These are phyloP conservation scores for Tiliacea aurago DNA, from an alignment of 2,888 invertebrate species.

Conservation along the genomic window DNA sequence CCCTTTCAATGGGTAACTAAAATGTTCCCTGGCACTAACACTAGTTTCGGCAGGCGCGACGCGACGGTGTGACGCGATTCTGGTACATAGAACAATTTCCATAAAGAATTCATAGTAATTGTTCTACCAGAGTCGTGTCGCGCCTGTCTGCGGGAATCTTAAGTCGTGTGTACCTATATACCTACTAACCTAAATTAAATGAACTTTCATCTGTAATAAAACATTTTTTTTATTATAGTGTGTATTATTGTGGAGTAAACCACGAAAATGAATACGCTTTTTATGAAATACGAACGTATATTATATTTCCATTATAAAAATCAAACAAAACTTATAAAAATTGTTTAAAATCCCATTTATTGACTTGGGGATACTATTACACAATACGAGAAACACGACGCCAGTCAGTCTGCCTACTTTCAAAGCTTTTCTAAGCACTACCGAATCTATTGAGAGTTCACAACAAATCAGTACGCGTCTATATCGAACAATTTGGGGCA, in stretches of 20 bases:
- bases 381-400: conserved; percentile 61
- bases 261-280: conserved; percentile 15
- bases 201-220: too few species aligned
- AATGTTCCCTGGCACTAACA: too few species aligned
- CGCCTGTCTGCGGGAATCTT: too few species aligned
- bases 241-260: neutral
- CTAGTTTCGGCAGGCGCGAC: too few species aligned
- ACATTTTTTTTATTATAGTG: neutral
- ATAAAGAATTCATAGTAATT: too few species aligned
- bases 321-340: conserved; percentile 45
- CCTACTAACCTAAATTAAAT: too few species aligned
- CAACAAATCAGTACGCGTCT: conserved; percentile 71
- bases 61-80: too few species aligned
- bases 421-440: conserved; percentile 60
- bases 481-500: conserved; percentile 77
- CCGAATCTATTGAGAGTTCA: conserved; percentile 64
- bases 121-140: too few species aligned
- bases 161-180: too few species aligned
- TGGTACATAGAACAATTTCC: too few species aligned
- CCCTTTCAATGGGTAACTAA: too few species aligned
- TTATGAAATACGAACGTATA: conserved; percentile 13
- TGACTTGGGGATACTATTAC: conserved; percentile 40
- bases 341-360: conserved; percentile 24
- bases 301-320: conserved; percentile 27
- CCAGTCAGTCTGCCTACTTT: conserved; percentile 47